Evolutionary conservation across 2,888 invertebrate species (phyloP), one percentile per base, ranked within the genome.

Genomic region (Tetanocera ferruginea): DNA sequence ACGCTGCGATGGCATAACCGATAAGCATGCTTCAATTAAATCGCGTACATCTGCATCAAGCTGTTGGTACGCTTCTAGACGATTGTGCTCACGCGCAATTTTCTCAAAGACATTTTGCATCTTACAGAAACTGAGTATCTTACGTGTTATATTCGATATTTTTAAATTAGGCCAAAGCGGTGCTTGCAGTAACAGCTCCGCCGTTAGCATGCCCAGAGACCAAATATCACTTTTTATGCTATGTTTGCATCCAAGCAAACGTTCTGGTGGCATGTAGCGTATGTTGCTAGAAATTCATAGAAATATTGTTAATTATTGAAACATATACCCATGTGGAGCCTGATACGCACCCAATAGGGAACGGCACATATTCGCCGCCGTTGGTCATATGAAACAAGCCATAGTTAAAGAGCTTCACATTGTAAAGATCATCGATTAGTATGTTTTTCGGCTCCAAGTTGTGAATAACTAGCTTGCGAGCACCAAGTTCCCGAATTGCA

Each of bases 351-450:
- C 96, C 94, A 83, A 96, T 92, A 79, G 98, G 98, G 92, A 98
- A 98, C 17, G 95, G 93, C 2, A 98, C 97, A 88, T 96, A 94
- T 85, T 92, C 93, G 17, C 97, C 98, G 86, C 92, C 92, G 83
- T 94, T 95, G 19, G 98, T 97, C 95, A 98, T 97, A 84, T 95
- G 94, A 89, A 95, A 97, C 83, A 98, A 90, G n/a, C 98, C 98
- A 91, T 96, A 98, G 89, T 97, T 97, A 84, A 96, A 96, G 51
- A 99, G 89, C 87, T 98, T 97, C 0, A 96, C 94, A 86, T 93
- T 92, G 57, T 94, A 93, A 85, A 92, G 91, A 64, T 91, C 91
- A 86, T 95, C 94, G 52, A 97, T 87, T 17, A 97, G 90, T 83
- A 98, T 94, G 89, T 96, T 97, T 83, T 95, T 95, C 72, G 95